Evolutionary conservation across 2,797 vertebrate genomes (phyloP), one percentile per base, ranked within the genome.

Genomic region (Netta rufina): DNA sequence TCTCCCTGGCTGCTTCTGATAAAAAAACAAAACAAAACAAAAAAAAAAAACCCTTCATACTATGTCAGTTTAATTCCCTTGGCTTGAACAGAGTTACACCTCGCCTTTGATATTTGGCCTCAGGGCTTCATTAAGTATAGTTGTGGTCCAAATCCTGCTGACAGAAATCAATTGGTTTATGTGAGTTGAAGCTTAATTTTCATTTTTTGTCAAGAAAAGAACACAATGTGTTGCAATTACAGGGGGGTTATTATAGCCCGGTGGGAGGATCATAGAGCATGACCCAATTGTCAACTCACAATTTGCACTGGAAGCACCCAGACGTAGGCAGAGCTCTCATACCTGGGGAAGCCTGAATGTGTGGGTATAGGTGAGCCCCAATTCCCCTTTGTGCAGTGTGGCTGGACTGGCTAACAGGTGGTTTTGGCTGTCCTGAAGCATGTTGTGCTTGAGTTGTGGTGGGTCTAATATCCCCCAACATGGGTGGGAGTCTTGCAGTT

Each of bases 21-120:
- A 80, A 79, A 58, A 54, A 89, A 20, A 30, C 36, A 36, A 36
- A 36, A 36, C 36, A 36, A 36, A 41, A 41, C 6, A 43, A 38
- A 39, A 18, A 45, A 72, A 13, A 90, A 87, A 84, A 75, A 64
- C 60, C 36, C 33, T 77, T 92, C 33, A 73, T 74, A 33, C 32
- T 28, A 5, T 36, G 36, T 36, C 13, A 39, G 39, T 39, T 39
- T 39, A 39, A 39, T 39, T 39, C 39, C 39, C 39, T 13, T 39
- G 39, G 39, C 13, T 39, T 11, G 1, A 90, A 36, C 0, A 4
- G 56, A 83, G 30, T 66, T 74, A 70, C 45, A 91, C 61, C n/a
- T 87, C 28, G 16, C n/a, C 51, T 75, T 82, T 90, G 62, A 71
- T 73, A 79, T 47, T 65, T 80, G 65, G 60, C 81, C 82, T 87